phyloP scores from a whole-genome alignment of 2,888 invertebrate species.

The Diadegma fenestrale region DNA sequence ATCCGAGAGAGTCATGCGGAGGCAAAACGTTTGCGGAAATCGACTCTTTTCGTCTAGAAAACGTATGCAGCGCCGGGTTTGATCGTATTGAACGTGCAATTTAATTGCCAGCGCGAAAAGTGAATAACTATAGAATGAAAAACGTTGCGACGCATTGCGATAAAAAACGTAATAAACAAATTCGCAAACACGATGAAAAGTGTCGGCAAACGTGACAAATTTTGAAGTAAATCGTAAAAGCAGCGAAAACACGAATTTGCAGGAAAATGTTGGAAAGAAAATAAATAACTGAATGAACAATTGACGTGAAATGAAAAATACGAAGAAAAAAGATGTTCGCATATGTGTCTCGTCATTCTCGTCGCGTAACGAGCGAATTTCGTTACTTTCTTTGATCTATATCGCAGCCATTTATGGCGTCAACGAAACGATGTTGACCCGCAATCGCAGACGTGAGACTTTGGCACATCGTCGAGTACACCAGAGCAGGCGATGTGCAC shows the following conservation, averaged over 20 bases:
- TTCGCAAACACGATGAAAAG: not conserved
- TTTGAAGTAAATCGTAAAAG: not conserved
- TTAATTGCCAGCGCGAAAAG: constrained; percentile 12
- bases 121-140: not conserved
- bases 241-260: not conserved
- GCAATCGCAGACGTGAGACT: constrained; percentile 20
- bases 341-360: not conserved
- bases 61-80: not conserved
- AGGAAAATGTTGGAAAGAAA: not conserved
- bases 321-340: not conserved
- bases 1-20: not conserved
- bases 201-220: not conserved
- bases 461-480: constrained; percentile 46
- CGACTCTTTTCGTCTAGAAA: too few relatives aligned
- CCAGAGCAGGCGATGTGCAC: constrained; percentile 10
- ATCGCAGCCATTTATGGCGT: constrained; percentile 1
- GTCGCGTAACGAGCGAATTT: not conserved
- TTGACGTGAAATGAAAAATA: not conserved
- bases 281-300: not conserved
- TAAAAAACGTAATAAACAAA: not conserved
- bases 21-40: not conserved
- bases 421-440: constrained; percentile 30
- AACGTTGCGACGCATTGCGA: not conserved
- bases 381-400: constrained; percentile 1
- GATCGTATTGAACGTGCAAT: constrained; percentile 28